These are phyloP conservation scores for Zaprionus africanus DNA, from an alignment of 1,140 invertebrate genomes.

Conservation along the genomic window DNA sequence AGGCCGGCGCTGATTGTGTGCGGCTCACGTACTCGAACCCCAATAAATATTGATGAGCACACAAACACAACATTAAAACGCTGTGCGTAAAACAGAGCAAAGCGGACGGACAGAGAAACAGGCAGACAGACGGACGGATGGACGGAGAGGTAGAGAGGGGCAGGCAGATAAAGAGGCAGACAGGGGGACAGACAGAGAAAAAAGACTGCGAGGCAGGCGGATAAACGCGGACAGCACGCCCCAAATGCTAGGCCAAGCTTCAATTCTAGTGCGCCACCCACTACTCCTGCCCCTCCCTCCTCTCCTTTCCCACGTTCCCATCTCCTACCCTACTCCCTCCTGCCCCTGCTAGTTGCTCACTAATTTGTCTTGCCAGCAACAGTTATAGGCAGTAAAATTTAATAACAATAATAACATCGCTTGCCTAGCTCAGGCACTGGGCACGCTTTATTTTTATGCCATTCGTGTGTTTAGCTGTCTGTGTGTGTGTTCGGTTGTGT, in stretches of 20 bases:
- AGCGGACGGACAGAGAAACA: not conserved
- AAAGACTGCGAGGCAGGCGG: not conserved
- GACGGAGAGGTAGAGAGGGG: not conserved
- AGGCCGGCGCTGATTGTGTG: slow-evolving; percentile 60
- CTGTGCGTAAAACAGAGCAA: slow-evolving; percentile 63
- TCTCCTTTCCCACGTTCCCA: too few species aligned
- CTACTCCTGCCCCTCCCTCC: not conserved
- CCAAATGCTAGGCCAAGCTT: not conserved
- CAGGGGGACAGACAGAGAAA: not conserved
- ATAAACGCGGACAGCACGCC: not conserved
- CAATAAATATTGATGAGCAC: slow-evolving; percentile 82
- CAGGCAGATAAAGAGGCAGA: not conserved
- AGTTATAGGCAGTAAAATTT: slow-evolving; percentile 79
- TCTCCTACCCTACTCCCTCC: not conserved
- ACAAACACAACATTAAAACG: slow-evolving; percentile 82
- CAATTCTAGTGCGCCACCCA: not conserved
- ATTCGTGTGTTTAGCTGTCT: slow-evolving; percentile 19
- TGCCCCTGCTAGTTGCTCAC: slow-evolving; percentile 17
- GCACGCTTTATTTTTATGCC: slow-evolving; percentile 68
- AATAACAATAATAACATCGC: slow-evolving; percentile 78
- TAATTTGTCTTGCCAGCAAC: slow-evolving; percentile 72
- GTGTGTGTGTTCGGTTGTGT: slow-evolving; percentile 1
- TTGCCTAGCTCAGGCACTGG: slow-evolving; percentile 53
- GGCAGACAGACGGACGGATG: not conserved
- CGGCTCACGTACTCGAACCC: slow-evolving; percentile 79